Evolutionary conservation across 2,888 invertebrate genomes (phyloP).

Genomic region (Ormyrus rosae): DNA sequence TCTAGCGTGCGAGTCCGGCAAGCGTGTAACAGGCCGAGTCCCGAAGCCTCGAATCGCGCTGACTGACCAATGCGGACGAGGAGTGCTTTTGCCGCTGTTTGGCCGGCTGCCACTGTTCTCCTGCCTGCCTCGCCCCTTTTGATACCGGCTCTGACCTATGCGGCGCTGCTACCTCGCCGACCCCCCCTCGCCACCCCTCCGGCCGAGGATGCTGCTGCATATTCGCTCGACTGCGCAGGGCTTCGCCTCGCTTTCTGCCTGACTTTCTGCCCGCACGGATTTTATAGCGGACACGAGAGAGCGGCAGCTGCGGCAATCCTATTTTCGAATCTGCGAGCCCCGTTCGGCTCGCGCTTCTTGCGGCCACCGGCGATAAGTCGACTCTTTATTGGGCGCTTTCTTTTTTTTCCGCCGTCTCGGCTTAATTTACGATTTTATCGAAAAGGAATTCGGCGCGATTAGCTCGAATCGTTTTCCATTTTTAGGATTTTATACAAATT

Average conservation of each 20-base stretch:
- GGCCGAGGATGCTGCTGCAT: neutral
- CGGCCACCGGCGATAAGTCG: too few relatives aligned
- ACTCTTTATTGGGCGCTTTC: too few relatives aligned
- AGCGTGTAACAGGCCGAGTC: constrained; percentile 10
- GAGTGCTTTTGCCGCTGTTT: neutral
- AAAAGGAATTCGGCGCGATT: constrained; percentile 1
- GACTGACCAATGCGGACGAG: constrained; percentile 16
- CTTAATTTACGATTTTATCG: neutral
- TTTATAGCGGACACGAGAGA: neutral
- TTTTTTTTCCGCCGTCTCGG: neutral
- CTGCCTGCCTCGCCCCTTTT: constrained; percentile 8
- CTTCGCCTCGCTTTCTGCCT: constrained; percentile 11
- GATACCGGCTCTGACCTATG: constrained; percentile 1
- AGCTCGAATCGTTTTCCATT: neutral
- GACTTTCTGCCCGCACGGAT: neutral
- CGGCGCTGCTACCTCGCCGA: constrained; percentile 1
- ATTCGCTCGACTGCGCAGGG: neutral
- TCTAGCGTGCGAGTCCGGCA: neutral
- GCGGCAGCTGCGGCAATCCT: neutral
- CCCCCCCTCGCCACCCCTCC: neutral
- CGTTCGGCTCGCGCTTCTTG: too few relatives aligned
- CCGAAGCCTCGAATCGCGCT: neutral
- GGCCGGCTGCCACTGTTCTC: constrained; percentile 25
- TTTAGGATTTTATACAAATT: too few relatives aligned
- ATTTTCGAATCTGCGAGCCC: neutral